These are phyloP conservation scores for Meloidogyne hapla DNA, from an alignment of 1,140 invertebrate species.

Conservation along the genomic window DNA sequence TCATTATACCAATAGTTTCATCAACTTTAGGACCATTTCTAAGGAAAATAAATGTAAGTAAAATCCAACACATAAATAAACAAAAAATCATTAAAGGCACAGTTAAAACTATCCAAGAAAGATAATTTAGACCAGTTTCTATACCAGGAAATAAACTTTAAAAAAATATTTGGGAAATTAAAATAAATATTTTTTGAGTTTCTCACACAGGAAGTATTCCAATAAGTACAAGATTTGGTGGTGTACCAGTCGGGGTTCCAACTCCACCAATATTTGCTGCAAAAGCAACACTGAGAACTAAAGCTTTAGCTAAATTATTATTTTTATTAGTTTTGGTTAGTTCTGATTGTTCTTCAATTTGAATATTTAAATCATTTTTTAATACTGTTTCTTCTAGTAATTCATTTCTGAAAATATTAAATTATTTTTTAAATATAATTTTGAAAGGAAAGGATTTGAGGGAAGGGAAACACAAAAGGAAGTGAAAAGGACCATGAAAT, in stretches of 20 bases:
- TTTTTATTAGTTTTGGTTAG: not conserved
- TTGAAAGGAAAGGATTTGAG: not conserved
- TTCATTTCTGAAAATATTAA: not conserved
- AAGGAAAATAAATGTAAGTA: conserved; percentile 60
- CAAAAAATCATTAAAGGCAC: conserved; percentile 75
- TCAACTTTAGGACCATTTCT: not conserved
- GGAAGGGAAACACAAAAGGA: no score
- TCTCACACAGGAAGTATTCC: conserved; percentile 59
- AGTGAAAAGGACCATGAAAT: no score
- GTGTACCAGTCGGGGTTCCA: conserved; percentile 81
- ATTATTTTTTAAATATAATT: no score
- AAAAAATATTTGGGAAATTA: not conserved
- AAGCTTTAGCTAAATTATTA: conserved; percentile 41
- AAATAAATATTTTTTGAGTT: not conserved
- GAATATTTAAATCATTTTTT: conserved; percentile 6
- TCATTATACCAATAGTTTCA: not conserved
- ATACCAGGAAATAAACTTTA: conserved; percentile 45
- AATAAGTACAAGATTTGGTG: conserved; percentile 82
- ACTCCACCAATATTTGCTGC: conserved; percentile 79
- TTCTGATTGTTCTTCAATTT: conserved; percentile 16
- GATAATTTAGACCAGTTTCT: conserved; percentile 71
- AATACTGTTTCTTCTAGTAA: not conserved
- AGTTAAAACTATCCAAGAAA: conserved; percentile 74
- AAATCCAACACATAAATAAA: conserved; percentile 72
- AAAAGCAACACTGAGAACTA: conserved; percentile 76